A percentile compares a stretch with the other conserved stretches of the same genome.
These are phyloP conservation scores for Caerostris extrusa DNA, from an alignment of 1,140 invertebrate genomes.

Conservation along the genomic window DNA sequence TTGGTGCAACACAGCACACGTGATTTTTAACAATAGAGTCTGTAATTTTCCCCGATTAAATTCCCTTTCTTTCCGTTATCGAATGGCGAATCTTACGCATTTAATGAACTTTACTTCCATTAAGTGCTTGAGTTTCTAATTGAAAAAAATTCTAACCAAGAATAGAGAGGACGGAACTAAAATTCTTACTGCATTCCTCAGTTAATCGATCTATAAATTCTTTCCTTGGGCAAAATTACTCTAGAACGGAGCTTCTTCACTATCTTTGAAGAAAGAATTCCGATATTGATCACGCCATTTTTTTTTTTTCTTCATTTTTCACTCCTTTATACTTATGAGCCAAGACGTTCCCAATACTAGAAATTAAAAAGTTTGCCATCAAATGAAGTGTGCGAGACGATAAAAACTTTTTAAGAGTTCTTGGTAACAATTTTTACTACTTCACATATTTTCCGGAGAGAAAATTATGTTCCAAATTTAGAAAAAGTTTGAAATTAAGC, in stretches of 20 bases:
- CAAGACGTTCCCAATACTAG: not conserved
- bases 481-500: no score
- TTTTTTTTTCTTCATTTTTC: not conserved
- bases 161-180: not conserved
- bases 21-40: slow-evolving; percentile 16
- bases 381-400: not conserved
- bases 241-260: slow-evolving; percentile 15
- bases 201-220: slow-evolving; percentile 52
- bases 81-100: slow-evolving; percentile 17
- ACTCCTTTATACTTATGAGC: not conserved
- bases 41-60: slow-evolving; percentile 23
- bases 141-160: slow-evolving; percentile 7
- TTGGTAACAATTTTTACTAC: slow-evolving; percentile 9
- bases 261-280: slow-evolving; percentile 39
- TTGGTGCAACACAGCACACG: slow-evolving; percentile 1
- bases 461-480: no score
- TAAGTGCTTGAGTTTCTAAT: slow-evolving; percentile 40
- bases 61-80: not conserved
- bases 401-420: slow-evolving; percentile 39
- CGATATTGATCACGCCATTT: slow-evolving; percentile 10
- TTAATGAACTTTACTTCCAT: slow-evolving; percentile 41
- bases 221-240: slow-evolving; percentile 32
- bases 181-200: slow-evolving; percentile 32
- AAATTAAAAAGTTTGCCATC: slow-evolving; percentile 40
- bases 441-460: not conserved